phyloP scores from a whole-genome alignment of 1,140 invertebrate genomes.

The Ruditapes philippinarum region DNA sequence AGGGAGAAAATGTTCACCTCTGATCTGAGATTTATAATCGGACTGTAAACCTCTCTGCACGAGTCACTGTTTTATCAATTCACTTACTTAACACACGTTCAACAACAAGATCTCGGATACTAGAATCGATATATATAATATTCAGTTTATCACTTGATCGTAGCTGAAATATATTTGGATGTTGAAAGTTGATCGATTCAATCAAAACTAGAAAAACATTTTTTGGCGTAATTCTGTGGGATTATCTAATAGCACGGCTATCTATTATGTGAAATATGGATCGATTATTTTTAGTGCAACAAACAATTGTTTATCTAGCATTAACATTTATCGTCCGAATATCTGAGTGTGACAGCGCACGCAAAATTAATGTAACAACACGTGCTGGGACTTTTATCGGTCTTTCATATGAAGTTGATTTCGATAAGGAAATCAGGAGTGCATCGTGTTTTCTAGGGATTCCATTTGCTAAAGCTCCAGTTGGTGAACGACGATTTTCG shows the following conservation, averaged over 20 bases:
- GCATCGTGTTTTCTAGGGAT: conserved; percentile 96
- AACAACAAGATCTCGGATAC: background rate
- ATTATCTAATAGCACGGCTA: background rate
- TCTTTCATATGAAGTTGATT: background rate
- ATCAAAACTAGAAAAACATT: background rate
- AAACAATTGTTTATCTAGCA: background rate
- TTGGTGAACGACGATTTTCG: conserved; percentile 93
- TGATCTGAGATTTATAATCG: no score
- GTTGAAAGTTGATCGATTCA: background rate
- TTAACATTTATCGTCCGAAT: background rate
- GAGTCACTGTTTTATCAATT: background rate
- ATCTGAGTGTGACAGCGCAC: background rate
- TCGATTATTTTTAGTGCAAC: background rate
- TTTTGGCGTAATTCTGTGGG: background rate
- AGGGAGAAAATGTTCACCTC: no score
- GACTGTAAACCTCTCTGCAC: background rate
- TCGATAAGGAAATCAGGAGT: conserved; percentile 89
- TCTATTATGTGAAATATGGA: background rate
- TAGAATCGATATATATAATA: background rate
- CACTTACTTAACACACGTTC: background rate
- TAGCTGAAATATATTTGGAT: background rate
- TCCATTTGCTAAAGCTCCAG: conserved; percentile 96
- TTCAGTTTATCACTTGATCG: background rate
- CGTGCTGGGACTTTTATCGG: conserved; percentile 33
- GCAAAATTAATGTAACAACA: background rate